Conservation (phyloP, 2,797 vertebrate genomes). For the Pogoniulus pusillus region DNA sequence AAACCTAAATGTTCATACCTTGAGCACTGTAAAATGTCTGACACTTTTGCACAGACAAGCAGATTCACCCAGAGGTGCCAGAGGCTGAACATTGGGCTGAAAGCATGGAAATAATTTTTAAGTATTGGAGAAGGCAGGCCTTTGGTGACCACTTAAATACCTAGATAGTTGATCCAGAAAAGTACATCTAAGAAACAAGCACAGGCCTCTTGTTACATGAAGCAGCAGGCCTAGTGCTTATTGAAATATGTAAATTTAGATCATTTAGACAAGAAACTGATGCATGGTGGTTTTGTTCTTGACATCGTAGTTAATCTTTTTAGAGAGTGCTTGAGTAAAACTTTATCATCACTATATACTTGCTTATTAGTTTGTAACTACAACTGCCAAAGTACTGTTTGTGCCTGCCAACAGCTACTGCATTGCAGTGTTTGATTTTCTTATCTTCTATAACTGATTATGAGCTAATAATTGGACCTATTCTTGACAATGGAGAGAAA, state of each 20-base stretch:
- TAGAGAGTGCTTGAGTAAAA: not conserved
- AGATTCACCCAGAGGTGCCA: not conserved
- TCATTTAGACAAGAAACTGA: not conserved
- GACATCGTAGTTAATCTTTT: not conserved
- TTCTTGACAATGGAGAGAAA: not conserved
- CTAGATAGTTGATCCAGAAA: not conserved
- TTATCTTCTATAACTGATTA: not conserved
- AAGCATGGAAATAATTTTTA: not conserved
- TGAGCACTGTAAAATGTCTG: not conserved
- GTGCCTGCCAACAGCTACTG: not conserved
- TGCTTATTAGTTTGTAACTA: not conserved
- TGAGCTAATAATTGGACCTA: not conserved
- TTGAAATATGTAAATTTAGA: not conserved
- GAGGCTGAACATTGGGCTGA: not conserved
- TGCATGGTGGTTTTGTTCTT: not conserved
- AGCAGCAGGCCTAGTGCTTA: not conserved
- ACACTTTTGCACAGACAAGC: not conserved
- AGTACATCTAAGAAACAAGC: not conserved
- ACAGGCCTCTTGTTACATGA: not conserved
- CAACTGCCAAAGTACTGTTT: too few species aligned
- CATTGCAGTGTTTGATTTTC: not conserved
- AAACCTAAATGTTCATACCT: not conserved
- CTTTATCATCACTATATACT: not conserved
- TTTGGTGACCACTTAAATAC: not conserved
- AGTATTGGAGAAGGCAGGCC: not conserved